A percentile compares a stretch with the other conserved stretches of the same genome.
phyloP scores from a whole-genome alignment of 1,140 invertebrate genomes.

The Philopotamus ludificatus region DNA sequence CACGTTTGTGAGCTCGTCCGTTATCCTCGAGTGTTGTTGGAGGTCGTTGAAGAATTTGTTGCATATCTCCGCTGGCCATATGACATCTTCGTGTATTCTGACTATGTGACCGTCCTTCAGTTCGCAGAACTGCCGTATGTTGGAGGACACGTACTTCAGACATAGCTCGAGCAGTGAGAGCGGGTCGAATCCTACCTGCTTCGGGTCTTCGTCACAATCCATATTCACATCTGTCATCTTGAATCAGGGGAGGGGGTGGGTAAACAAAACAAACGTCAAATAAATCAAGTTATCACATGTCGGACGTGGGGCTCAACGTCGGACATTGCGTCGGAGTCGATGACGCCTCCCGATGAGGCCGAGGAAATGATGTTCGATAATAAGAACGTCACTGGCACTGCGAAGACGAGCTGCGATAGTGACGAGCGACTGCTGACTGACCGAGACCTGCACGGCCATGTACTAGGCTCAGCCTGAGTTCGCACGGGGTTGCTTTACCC shows the following conservation, averaged over 20 bases:
- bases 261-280: too few species aligned
- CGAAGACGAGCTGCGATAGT: too few species aligned
- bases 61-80: conserved; percentile 50
- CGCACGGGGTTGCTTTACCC: too few species aligned
- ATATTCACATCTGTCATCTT: background rate
- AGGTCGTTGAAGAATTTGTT: conserved; percentile 61
- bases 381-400: too few species aligned
- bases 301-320: too few species aligned
- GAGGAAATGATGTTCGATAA: too few species aligned
- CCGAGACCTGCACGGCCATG: too few species aligned
- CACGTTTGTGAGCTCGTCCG: conserved; percentile 68
- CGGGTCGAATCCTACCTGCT: background rate
- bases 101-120: background rate
- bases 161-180: background rate
- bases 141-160: background rate
- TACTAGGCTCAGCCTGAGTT: too few species aligned
- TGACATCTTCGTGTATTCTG: background rate
- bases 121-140: background rate
- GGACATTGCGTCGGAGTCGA: too few species aligned
- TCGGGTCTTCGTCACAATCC: background rate
- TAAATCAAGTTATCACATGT: too few species aligned
- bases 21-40: conserved; percentile 59
- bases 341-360: too few species aligned
- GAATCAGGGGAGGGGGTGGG: background rate
- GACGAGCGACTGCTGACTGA: too few species aligned